These are phyloP conservation scores for Geotrypetes seraphini DNA, from an alignment of 2,797 vertebrate species.

Conservation along the genomic window DNA sequence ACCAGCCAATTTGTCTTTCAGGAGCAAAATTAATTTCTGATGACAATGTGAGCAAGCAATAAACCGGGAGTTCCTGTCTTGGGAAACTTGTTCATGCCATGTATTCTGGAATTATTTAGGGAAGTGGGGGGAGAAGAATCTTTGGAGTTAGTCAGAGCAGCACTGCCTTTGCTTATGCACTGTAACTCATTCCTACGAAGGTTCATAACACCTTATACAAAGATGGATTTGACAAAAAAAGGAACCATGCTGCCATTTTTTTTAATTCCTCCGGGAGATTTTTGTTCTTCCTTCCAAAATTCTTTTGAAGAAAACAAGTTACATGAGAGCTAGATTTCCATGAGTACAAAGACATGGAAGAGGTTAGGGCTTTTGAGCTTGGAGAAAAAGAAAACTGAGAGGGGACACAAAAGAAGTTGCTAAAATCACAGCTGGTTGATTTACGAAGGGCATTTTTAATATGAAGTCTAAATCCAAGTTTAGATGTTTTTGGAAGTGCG, in stretches of 20 bases:
- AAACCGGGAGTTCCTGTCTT: conserved; percentile 86
- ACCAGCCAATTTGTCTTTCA: conserved; percentile 97
- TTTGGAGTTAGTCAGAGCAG: conserved; percentile 75
- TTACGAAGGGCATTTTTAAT: no score
- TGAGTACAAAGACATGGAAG: conserved; percentile 62
- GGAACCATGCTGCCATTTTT: conserved; percentile 40
- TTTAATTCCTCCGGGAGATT: conserved; percentile 40
- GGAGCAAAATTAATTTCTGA: conserved; percentile 98
- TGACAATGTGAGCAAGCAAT: conserved; percentile 88
- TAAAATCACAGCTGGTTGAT: no score
- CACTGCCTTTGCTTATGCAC: conserved; percentile 50
- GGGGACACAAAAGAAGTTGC: no score
- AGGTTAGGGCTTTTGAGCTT: no score
- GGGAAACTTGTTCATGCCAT: conserved; percentile 85
- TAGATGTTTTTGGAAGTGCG: no score
- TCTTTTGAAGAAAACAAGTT: conserved; percentile 64
- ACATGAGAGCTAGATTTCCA: conserved; percentile 64
- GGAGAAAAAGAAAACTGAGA: no score
- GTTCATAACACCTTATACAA: conserved; percentile 78
- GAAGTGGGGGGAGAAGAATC: conserved; percentile 69
- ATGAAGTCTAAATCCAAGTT: no score
- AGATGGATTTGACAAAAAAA: conserved; percentile 41
- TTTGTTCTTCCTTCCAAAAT: conserved; percentile 44
- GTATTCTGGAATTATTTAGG: conserved; percentile 78
- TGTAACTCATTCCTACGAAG: conserved; percentile 68